Conservation (phyloP, 1,140 invertebrate species). For the Drosophila melanica region DNA sequence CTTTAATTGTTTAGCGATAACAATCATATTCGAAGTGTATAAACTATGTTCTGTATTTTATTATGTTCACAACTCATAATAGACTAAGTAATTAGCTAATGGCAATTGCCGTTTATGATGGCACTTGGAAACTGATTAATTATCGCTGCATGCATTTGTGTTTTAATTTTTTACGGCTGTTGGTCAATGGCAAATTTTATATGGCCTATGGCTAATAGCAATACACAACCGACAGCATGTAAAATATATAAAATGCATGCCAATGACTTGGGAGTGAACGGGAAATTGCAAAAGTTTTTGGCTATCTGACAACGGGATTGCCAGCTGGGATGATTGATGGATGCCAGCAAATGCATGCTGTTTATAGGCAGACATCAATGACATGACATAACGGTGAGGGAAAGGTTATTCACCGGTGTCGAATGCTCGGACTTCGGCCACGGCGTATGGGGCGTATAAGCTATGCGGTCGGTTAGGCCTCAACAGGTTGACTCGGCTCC, state of each 20-base stretch:
- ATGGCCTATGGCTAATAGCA: background rate
- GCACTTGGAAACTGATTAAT: slow-evolving; percentile 42
- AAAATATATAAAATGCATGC: slow-evolving; percentile 28
- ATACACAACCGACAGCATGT: slow-evolving; percentile 1
- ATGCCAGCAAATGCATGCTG: background rate
- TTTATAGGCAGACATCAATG: slow-evolving; percentile 4
- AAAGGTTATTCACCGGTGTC: slow-evolving; percentile 51
- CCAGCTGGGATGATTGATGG: slow-evolving; percentile 17
- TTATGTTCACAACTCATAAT: slow-evolving; percentile 3
- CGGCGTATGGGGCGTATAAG: slow-evolving; percentile 48
- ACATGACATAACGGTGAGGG: background rate
- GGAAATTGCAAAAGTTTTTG: slow-evolving; percentile 39
- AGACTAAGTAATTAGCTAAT: slow-evolving; percentile 33
- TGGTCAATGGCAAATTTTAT: slow-evolving; percentile 15
- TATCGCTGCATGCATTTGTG: slow-evolving; percentile 28
- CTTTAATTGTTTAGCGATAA: background rate
- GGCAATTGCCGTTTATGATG: slow-evolving; percentile 35
- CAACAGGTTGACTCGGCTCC: slow-evolving; percentile 60
- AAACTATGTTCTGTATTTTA: background rate
- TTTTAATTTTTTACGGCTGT: slow-evolving; percentile 3
- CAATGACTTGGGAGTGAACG: slow-evolving; percentile 31
- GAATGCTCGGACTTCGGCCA: background rate
- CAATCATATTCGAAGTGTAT: background rate
- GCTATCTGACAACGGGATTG: background rate
- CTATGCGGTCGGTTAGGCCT: slow-evolving; percentile 36